phyloP scores from a whole-genome alignment of 92 coral and sea anemone species.

The Phymanthus crucifer region DNA sequence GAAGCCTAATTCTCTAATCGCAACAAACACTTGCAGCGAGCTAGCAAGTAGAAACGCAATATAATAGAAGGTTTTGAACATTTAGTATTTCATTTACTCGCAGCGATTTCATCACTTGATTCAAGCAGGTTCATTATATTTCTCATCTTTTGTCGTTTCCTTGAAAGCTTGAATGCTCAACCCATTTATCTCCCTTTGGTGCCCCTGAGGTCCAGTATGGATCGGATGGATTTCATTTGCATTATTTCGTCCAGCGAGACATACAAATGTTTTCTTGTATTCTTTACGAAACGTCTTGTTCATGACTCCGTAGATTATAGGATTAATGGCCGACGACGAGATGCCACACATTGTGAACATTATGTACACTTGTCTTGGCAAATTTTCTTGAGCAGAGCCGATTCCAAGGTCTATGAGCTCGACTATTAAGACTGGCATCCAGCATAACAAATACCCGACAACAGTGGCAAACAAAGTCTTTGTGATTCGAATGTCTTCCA shows the following conservation, averaged over 20 bases:
- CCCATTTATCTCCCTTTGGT: neutral
- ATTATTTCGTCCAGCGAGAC: neutral
- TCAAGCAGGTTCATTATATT: too few species aligned
- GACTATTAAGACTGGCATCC: conserved; percentile 51
- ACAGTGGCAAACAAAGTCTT: conserved; percentile 57
- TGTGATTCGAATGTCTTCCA: conserved; percentile 48
- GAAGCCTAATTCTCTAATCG: too few species aligned
- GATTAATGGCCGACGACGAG: conserved; percentile 51
- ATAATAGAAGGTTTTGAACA: too few species aligned
- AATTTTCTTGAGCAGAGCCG: conserved; percentile 30
- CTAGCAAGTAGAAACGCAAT: too few species aligned
- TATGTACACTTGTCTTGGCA: conserved; percentile 45
- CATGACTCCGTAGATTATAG: conserved; percentile 60
- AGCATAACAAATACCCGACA: conserved; percentile 44
- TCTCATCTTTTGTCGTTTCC: neutral
- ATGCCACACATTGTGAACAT: conserved; percentile 55
- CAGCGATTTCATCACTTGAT: too few species aligned
- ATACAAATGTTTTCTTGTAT: neutral
- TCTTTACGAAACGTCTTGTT: conserved; percentile 50
- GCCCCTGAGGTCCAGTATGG: neutral
- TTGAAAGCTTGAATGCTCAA: neutral
- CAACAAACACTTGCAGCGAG: too few species aligned
- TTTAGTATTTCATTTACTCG: too few species aligned
- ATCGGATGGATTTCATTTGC: neutral
- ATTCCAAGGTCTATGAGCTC: conserved; percentile 40